Evolutionary conservation across 2,888 invertebrate genomes (phyloP), one percentile per base, ranked within the genome.

Genomic region (Choristoneura rosaceana): DNA sequence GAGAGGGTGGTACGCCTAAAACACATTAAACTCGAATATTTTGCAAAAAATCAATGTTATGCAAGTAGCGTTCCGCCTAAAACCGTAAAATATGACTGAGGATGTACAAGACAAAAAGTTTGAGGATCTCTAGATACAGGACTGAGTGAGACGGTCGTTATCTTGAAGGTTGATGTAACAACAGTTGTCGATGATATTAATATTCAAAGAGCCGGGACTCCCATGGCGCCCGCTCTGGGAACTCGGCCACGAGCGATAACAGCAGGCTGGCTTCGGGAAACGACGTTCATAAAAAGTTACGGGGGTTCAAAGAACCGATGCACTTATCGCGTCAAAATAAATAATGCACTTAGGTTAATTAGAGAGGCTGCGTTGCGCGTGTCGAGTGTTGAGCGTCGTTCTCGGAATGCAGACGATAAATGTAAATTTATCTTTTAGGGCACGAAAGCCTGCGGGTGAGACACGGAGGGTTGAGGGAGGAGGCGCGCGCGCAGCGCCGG

Each of bases 331-430:
- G 76, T 80, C 79, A 74, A 77, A 82, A 87, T 88, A 88, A 88
- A 88, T 86, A 88, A 88, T 84, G 79, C 83, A 84, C 84, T 84
- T 80, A 81, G 77, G 81, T 83, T 84, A 88, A 88, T 90, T 88
- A 85, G 84, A 81, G 78, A 64, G 52, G 58, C 58, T 62, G 77
- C 76, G 79, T 78, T 47, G 77, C 76, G 79, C 81, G 79, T 17
- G 75, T 74, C 50, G 68, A 62, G 79, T 78, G 77, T 82, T 52
- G 52, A 52, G 52, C 15, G 52, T 15, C 80, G 83, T 88, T 87
- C 89, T 86, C 77, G 82, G 87, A 89, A 89, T 80, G 76, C 75
- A 74, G 74, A 59, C 74, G 84, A 83, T 85, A 82, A 84, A 81
- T 81, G 80, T 77, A 69, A 69, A 70, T 81, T 80, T 81, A 77